phyloP scores from a whole-genome alignment of 1,140 invertebrate genomes.

The Paramacrobiotus metropolitanus region DNA sequence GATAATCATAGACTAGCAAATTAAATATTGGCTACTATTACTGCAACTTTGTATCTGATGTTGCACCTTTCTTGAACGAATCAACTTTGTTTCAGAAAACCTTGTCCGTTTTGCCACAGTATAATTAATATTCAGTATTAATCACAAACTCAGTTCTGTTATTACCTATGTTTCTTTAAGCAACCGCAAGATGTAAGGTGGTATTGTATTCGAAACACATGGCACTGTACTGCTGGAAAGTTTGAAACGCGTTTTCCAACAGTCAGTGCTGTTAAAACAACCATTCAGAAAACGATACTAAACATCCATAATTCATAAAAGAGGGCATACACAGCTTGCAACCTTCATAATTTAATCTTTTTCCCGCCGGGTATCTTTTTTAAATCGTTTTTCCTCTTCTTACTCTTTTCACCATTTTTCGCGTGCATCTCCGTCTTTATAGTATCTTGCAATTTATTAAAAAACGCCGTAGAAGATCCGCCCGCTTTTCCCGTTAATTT shows the following conservation, averaged over 20 bases:
- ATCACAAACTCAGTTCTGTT: too few relatives aligned
- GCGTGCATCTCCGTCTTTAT: neutral
- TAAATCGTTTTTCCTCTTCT: slow-evolving; percentile 11
- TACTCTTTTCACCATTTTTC: slow-evolving; percentile 12
- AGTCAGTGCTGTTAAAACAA: too few relatives aligned
- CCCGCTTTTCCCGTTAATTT: slow-evolving; percentile 9
- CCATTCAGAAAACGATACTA: too few relatives aligned
- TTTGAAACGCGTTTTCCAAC: too few relatives aligned
- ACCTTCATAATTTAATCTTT: slow-evolving; percentile 16
- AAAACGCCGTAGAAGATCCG: slow-evolving; percentile 3
- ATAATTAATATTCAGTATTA: too few relatives aligned
- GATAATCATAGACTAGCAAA: too few relatives aligned
- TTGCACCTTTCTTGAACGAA: neutral
- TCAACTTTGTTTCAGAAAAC: neutral
- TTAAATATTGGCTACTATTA: too few relatives aligned
- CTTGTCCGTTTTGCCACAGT: neutral
- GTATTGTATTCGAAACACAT: too few relatives aligned
- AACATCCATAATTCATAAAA: too few relatives aligned
- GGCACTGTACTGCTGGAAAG: too few relatives aligned
- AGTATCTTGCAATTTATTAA: neutral
- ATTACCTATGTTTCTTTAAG: too few relatives aligned
- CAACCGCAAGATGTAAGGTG: too few relatives aligned
- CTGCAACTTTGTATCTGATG: neutral
- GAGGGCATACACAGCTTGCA: neutral
- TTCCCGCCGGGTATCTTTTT: slow-evolving; percentile 13